phyloP scores from a whole-genome alignment of 1,140 invertebrate genomes.

The Polypedilum pembai region DNA sequence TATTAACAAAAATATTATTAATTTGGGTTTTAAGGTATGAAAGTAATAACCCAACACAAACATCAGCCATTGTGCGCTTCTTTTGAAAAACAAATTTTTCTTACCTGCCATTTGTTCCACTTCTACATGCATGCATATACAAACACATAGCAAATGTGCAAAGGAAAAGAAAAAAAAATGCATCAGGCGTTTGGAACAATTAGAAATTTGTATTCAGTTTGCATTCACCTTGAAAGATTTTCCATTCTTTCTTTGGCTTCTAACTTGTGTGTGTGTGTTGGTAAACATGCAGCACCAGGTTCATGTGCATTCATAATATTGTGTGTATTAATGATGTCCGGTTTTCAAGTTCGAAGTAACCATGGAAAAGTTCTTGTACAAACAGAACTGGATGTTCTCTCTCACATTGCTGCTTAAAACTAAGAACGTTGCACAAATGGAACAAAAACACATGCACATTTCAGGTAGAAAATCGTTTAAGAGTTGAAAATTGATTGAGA shows the following conservation, averaged over 20 bases:
- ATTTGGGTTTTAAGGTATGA: too few relatives aligned
- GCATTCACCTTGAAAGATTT: conserved; percentile 4
- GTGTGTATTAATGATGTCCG: background rate
- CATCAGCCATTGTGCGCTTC: too few relatives aligned
- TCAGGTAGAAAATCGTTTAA: background rate
- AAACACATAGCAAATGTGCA: background rate
- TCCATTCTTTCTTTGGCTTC: conserved; percentile 7
- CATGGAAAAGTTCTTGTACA: conserved; percentile 2
- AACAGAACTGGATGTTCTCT: background rate
- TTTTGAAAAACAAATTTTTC: background rate
- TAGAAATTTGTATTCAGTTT: conserved; percentile 14
- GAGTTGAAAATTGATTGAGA: conserved; percentile 6
- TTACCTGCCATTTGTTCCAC: conserved; percentile 16
- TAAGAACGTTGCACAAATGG: background rate
- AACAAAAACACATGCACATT: background rate
- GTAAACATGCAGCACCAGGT: background rate
- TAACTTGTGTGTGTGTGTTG: background rate
- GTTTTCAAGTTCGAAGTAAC: background rate
- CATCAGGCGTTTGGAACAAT: conserved; percentile 10
- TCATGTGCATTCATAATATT: too few relatives aligned
- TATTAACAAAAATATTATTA: background rate
- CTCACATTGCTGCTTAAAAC: background rate
- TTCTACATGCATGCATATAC: background rate
- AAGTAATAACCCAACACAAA: too few relatives aligned
- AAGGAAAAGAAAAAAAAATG: background rate